A percentile compares a stretch with the other conserved stretches of the same genome.
Conservation (phyloP, 2,113 vertebrate species). For the Cavia aperea region DNA sequence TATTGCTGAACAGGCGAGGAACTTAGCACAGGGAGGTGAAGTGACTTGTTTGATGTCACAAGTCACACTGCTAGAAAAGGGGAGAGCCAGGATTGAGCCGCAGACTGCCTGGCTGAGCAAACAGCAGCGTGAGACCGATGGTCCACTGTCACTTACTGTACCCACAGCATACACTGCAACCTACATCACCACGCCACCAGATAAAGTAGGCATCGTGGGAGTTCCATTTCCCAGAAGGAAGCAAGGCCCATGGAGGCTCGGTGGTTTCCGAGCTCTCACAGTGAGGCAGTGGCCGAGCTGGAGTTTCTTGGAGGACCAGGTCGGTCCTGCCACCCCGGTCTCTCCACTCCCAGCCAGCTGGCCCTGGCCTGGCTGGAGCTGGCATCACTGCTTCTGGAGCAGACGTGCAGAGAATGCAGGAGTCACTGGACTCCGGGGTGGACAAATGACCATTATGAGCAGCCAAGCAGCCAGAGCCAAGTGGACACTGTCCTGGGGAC, state of each 20-base stretch:
- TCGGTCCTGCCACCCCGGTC: neutral
- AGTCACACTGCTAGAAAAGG: neutral
- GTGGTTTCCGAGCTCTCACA: neutral
- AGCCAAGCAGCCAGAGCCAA: slow-evolving; percentile 24
- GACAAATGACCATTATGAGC: slow-evolving; percentile 40
- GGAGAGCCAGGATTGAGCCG: neutral
- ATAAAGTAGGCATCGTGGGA: neutral
- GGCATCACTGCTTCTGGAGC: neutral
- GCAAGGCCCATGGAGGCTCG: neutral
- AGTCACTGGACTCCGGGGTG: neutral
- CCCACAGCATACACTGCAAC: neutral
- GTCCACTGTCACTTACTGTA: neutral
- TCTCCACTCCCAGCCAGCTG: neutral
- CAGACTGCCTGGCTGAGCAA: neutral
- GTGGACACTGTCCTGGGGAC: neutral
- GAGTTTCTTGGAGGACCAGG: neutral
- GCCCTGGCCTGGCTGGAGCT: neutral
- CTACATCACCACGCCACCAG: neutral
- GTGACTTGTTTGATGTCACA: neutral
- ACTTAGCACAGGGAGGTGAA: neutral
- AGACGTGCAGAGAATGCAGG: slow-evolving; percentile 18
- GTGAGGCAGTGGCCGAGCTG: neutral
- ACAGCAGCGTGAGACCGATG: neutral
- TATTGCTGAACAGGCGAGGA: neutral
- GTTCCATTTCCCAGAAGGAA: neutral